Evolutionary conservation across 2,888 invertebrate genomes (phyloP).

Genomic region (Protophormia terraenovae): DNA sequence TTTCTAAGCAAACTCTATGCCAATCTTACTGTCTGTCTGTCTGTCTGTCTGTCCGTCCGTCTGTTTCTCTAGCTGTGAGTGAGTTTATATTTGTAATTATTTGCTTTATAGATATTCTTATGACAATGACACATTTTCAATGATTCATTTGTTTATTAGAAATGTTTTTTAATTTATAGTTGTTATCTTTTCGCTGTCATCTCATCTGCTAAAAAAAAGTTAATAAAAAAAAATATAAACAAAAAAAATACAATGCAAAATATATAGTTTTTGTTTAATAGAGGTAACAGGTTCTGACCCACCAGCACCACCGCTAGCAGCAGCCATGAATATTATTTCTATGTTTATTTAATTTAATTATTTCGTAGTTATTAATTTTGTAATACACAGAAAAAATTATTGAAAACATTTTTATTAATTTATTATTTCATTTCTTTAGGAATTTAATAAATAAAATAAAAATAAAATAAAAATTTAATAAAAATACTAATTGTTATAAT

Average conservation of each 20-base stretch:
- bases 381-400: too few relatives aligned
- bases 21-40: neutral
- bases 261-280: conserved; percentile 29
- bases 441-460: neutral
- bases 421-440: neutral
- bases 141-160: conserved; percentile 70
- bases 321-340: conserved; percentile 48
- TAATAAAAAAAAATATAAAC: conserved; percentile 2
- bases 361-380: conserved; percentile 29
- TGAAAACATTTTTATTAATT: neutral
- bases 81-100: conserved; percentile 16
- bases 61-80: neutral
- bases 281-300: conserved; percentile 53
- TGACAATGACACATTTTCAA: conserved; percentile 69
- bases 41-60: neutral
- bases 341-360: conserved; percentile 49
- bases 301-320: too few relatives aligned
- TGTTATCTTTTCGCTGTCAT: conserved; percentile 70
- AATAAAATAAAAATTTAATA: too few relatives aligned
- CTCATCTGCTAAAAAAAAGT: conserved; percentile 64
- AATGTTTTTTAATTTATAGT: conserved; percentile 68
- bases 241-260: conserved; percentile 28
- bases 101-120: conserved; percentile 41
- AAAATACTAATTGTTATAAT: too few relatives aligned
- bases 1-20: neutral